These are phyloP conservation scores for Smutsia gigantea DNA, from an alignment of 2,797 vertebrate genomes.

Conservation along the genomic window DNA sequence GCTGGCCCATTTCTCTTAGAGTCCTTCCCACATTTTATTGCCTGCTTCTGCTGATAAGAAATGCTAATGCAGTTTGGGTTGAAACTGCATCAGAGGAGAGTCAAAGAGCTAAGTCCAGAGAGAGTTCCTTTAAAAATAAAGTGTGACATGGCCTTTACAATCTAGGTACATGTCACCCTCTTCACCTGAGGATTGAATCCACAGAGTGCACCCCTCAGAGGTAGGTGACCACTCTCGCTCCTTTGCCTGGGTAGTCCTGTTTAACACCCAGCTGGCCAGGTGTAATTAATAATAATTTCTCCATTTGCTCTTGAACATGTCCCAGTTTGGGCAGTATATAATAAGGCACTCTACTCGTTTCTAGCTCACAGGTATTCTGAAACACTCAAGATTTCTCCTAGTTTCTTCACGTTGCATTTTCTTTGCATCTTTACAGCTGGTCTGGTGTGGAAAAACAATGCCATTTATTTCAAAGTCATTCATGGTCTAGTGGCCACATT, in stretches of 20 bases:
- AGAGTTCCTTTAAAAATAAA: neutral
- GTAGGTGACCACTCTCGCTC: rapidly evolving
- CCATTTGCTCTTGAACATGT: neutral
- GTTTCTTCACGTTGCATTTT: rapidly evolving
- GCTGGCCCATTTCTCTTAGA: constrained; percentile 46
- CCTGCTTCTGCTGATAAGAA: constrained; percentile 76
- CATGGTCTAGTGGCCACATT: too few species aligned
- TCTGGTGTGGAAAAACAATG: neutral
- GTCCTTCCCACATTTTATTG: constrained; percentile 66
- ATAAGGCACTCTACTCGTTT: rapidly evolving
- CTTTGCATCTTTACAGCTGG: neutral
- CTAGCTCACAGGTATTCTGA: neutral
- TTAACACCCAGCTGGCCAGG: neutral
- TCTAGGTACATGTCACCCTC: neutral
- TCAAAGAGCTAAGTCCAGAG: neutral
- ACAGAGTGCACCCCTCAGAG: rapidly evolving
- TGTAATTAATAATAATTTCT: too few species aligned
- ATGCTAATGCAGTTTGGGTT: constrained; percentile 3
- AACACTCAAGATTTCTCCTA: rapidly evolving
- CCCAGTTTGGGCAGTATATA: neutral
- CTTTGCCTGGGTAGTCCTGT: neutral
- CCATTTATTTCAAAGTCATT: neutral
- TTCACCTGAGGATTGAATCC: neutral
- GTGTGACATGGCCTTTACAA: neutral
- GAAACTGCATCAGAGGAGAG: constrained; percentile 54